Percentiles rank a stretch among this genome's conserved stretches.
Conservation (phyloP, 2,797 vertebrate genomes). For the Melanotaenia maccullochi region DNA sequence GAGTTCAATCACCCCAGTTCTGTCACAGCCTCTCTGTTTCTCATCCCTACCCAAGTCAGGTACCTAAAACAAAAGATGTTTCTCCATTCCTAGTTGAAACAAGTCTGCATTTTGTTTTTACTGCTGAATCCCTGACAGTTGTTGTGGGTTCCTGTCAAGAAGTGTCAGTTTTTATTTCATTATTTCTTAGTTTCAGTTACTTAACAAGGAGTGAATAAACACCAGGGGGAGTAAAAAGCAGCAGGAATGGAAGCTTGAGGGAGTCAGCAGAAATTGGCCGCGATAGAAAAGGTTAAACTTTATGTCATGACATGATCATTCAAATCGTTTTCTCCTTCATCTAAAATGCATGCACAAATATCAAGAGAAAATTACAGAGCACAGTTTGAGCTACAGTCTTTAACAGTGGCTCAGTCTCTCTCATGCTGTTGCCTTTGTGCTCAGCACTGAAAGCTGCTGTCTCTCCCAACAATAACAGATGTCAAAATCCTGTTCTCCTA, state of each 20-base stretch:
- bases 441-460: slow-evolving; percentile 57
- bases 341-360: slow-evolving; percentile 34
- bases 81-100: slow-evolving; percentile 50
- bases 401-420: slow-evolving; percentile 37
- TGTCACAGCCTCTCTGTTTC: slow-evolving; percentile 68
- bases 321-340: slow-evolving; percentile 34
- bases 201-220: slow-evolving; percentile 72
- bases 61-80: slow-evolving; percentile 65
- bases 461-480: slow-evolving; percentile 70
- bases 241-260: slow-evolving; percentile 44
- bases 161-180: slow-evolving; percentile 47
- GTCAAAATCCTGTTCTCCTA: slow-evolving; percentile 68
- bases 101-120: slow-evolving; percentile 69
- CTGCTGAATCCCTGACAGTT: slow-evolving; percentile 75
- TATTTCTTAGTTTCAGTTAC: slow-evolving; percentile 58
- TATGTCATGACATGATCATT: slow-evolving; percentile 42
- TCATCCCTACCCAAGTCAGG: slow-evolving; percentile 72
- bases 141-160: slow-evolving; percentile 78
- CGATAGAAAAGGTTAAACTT: slow-evolving; percentile 66
- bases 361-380: slow-evolving; percentile 37
- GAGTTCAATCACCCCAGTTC: slow-evolving; percentile 78
- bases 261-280: slow-evolving; percentile 51
- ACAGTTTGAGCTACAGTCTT: slow-evolving; percentile 30
- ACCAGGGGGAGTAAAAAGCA: slow-evolving; percentile 45
- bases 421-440: slow-evolving; percentile 52